Percentiles rank a stretch among this genome's conserved stretches.
phyloP scores from a whole-genome alignment of 2,797 vertebrate genomes.

The Vireo griseus region DNA sequence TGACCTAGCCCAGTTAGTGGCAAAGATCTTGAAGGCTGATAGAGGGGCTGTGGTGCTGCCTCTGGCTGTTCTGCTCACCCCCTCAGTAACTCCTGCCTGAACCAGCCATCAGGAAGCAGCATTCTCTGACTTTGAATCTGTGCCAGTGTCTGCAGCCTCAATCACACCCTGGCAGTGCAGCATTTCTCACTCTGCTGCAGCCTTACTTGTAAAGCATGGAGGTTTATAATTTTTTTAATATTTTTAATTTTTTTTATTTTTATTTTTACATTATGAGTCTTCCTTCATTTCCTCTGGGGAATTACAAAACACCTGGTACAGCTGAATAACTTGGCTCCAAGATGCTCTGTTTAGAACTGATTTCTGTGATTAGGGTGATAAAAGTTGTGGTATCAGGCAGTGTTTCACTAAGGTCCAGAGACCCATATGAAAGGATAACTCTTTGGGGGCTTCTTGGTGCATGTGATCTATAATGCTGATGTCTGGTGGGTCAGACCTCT shows the following conservation, averaged over 20 bases:
- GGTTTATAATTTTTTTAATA: not conserved
- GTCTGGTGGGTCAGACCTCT: not conserved
- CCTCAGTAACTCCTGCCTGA: not conserved
- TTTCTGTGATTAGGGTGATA: not conserved
- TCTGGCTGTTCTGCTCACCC: not conserved
- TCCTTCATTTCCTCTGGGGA: not conserved
- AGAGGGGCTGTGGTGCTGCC: not conserved
- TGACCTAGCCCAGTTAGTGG: not conserved
- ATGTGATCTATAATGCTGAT: not conserved
- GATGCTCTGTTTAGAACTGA: not conserved
- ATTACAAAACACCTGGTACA: slow-evolving; percentile 18
- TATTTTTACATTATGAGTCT: not conserved
- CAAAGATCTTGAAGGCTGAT: not conserved
- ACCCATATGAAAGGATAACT: not conserved
- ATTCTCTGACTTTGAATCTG: not conserved
- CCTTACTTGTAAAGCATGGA: not conserved
- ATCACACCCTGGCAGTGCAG: not conserved
- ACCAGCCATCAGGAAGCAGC: not conserved
- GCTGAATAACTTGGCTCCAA: not conserved
- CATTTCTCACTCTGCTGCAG: not conserved
- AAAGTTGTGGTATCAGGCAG: not conserved
- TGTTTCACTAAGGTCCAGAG: not conserved
- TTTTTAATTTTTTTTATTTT: not conserved
- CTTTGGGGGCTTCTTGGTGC: not conserved
- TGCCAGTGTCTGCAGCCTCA: not conserved